Percentiles rank a stretch among this genome's conserved stretches.
Evolutionary conservation across 2,113 vertebrate genomes (phyloP).

Genomic region (Sylvilagus bachmani): DNA sequence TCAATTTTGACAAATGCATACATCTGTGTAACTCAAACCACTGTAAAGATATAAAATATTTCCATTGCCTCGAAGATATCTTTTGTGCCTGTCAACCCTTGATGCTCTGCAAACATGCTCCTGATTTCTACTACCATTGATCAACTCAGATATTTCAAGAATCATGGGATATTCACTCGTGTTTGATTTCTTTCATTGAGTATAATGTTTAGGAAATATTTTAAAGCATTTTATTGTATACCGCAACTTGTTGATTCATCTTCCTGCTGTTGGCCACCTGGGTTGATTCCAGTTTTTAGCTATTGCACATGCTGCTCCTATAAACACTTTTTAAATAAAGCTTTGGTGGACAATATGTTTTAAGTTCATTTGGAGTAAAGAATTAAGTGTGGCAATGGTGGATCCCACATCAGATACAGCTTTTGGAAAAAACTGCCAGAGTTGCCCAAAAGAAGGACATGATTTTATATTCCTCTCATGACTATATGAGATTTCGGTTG

Average conservation of each 20-base stretch:
- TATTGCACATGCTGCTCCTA: not conserved
- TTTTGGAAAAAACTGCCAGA: not conserved
- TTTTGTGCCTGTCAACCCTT: not conserved
- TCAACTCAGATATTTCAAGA: not conserved
- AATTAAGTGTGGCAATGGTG: not conserved
- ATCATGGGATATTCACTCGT: not conserved
- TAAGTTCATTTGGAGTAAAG: constrained; percentile 52
- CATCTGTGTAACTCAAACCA: not conserved
- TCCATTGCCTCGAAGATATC: not conserved
- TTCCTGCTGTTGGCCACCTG: not conserved
- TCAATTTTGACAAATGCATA: constrained; percentile 30
- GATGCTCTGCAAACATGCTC: not conserved
- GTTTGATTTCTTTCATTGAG: constrained; percentile 39
- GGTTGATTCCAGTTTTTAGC: not conserved
- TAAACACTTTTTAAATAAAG: not conserved
- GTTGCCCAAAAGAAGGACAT: not conserved
- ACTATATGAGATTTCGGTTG: not conserved
- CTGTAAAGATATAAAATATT: not conserved
- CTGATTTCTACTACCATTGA: not conserved
- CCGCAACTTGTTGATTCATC: not conserved
- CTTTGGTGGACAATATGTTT: constrained; percentile 25
- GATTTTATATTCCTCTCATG: not conserved
- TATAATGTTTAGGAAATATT: not conserved
- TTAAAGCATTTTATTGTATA: not conserved
- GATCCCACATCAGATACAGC: not conserved